A percentile compares a stretch with the other conserved stretches of the same genome.
phyloP scores from a whole-genome alignment of 2,113 vertebrate species.

The Hemicordylus capensis region DNA sequence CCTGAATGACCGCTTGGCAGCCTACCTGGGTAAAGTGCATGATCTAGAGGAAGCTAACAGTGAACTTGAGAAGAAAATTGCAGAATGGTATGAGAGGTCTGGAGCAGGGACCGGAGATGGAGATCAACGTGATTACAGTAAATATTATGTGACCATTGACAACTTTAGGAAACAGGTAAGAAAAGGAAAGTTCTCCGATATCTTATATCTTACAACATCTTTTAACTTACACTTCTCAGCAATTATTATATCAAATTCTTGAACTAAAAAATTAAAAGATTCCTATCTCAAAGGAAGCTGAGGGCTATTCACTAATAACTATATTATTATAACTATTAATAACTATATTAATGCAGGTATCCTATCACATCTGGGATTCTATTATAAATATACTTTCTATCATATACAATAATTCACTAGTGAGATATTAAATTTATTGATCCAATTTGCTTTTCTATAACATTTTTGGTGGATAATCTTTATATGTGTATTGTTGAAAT shows the following conservation, averaged over 20 bases:
- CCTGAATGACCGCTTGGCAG: slow-evolving; percentile 81
- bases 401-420: background rate
- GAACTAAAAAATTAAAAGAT: background rate
- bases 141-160: slow-evolving; percentile 74
- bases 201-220: too few species aligned
- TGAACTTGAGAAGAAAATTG: slow-evolving; percentile 79
- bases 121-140: slow-evolving; percentile 68
- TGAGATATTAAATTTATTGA: background rate
- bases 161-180: slow-evolving; percentile 77
- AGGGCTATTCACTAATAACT: background rate
- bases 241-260: background rate
- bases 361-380: too few species aligned
- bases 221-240: background rate
- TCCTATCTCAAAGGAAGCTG: background rate
- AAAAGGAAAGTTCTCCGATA: background rate
- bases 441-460: background rate
- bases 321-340: too few species aligned
- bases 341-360: too few species aligned
- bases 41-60: slow-evolving; percentile 77
- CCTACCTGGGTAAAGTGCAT: slow-evolving; percentile 79
- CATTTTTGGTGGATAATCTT: background rate
- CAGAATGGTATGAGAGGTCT: slow-evolving; percentile 79
- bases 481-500: too few species aligned
- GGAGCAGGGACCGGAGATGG: slow-evolving; percentile 60
- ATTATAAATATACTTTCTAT: background rate